Base-by-base conservation (phyloP, 2,888 invertebrate species). In the Chymomyza fuscimana region DNA sequence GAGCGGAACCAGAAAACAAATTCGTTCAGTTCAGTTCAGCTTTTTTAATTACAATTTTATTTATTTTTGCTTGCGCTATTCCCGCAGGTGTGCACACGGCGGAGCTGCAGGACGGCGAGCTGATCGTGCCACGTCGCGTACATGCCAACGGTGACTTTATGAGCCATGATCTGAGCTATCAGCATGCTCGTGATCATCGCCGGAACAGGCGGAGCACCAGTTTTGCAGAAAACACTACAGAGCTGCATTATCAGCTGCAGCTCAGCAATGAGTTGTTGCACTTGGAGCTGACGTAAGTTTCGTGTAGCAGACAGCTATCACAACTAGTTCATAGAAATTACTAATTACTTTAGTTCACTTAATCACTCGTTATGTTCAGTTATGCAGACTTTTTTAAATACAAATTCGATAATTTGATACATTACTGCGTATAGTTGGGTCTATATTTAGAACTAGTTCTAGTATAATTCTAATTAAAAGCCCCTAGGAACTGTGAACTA, bases 231-330 rank as follows among this genome's bases (percentile, higher is more conserved):
- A 36, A n/a, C 79, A 77, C 12, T 22, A 25, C 22, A 5, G 76
- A 81, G 61, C 63, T 86, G 56, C 86, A 87, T 4, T 63, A 86
- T 7, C 76, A 81, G 60, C 63, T 81, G 65, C 82, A 86, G 10
- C 70, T 84, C 69, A 63, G 59, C 46, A 90, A 91, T 73, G 88
- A 90, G 78, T 90, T 89, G 65, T 78, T 92, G 65, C 92, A 92
- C 70, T 77, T 92, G 80, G 92, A 92, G 81, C 85, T 92, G 72
- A 87, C 88, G 92, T 92, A 82, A 91, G 90, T 86, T 5, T 59
- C 12, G 19, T 12, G 9, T n/a, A 16, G 54, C 9, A 19, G n/a
- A 19, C 19, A 19, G 19, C 19, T 19, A 19, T 1, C 19, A 25
- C 2, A 25, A 25, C 56, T 15, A 51, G 51, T 51, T 51, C 5